A percentile compares a stretch with the other conserved stretches of the same genome.
Evolutionary conservation across 2,888 invertebrate genomes (phyloP).

Genomic region (Brenthis hecate): DNA sequence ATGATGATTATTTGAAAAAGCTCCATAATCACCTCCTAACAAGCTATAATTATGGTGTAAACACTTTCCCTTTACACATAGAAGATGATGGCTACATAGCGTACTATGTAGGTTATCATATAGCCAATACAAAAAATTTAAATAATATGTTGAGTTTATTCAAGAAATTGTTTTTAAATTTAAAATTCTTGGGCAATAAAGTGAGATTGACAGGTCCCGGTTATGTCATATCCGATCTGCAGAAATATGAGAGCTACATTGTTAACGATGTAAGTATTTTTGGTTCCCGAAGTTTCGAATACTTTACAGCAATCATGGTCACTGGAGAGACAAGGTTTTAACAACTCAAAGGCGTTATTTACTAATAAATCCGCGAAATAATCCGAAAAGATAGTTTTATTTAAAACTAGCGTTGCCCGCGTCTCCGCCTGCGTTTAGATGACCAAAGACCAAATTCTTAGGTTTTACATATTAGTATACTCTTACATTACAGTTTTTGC

Average conservation of each 20-base stretch:
- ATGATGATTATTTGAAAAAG: constrained; percentile 64
- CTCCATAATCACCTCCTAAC: constrained; percentile 83
- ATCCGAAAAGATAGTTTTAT: too few relatives aligned
- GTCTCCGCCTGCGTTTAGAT: too few relatives aligned
- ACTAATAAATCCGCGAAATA: too few relatives aligned
- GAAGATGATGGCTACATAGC: constrained; percentile 88
- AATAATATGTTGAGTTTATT: constrained; percentile 79
- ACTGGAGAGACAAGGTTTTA: too few relatives aligned
- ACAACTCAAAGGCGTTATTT: too few relatives aligned
- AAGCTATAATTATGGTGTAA: constrained; percentile 77
- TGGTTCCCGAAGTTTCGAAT: too few relatives aligned
- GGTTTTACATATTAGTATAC: too few relatives aligned
- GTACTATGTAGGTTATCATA: constrained; percentile 87
- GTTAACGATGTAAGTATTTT: constrained; percentile 71
- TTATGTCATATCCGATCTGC: constrained; percentile 86
- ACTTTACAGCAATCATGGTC: too few relatives aligned
- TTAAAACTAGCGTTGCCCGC: too few relatives aligned
- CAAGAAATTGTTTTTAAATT: constrained; percentile 83
- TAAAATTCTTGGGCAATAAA: constrained; percentile 87
- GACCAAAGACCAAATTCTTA: too few relatives aligned
- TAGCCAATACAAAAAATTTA: constrained; percentile 77
- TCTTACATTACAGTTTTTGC: too few relatives aligned
- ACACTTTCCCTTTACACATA: constrained; percentile 80
- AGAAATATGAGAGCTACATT: constrained; percentile 84
- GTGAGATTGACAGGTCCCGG: constrained; percentile 85